Conservation (phyloP, 1,140 invertebrate species). For the Adoxophyes honmai region DNA sequence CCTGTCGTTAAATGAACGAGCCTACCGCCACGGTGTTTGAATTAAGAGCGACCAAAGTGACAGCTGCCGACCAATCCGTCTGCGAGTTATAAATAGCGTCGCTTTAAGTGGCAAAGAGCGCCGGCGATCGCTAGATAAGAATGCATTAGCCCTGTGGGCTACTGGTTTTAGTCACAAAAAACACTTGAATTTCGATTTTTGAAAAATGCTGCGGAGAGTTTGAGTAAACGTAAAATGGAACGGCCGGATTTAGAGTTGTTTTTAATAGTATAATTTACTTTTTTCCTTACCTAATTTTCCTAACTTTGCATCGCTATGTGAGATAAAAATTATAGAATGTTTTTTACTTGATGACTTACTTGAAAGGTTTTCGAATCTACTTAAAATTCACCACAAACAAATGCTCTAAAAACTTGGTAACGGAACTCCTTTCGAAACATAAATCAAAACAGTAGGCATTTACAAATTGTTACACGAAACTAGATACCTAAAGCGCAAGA, state of each 20-base stretch:
- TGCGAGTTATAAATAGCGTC: conserved; percentile 59
- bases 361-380: too few relatives aligned
- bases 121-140: conserved; percentile 58
- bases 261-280: too few relatives aligned
- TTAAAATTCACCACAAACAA: too few relatives aligned
- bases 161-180: conserved; percentile 62
- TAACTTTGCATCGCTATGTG: too few relatives aligned
- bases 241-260: too few relatives aligned
- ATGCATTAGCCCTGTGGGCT: conserved; percentile 62
- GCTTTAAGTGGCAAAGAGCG: conserved; percentile 68
- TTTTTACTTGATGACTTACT: too few relatives aligned
- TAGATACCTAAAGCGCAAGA: conserved; percentile 1
- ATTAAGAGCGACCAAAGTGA: conserved; percentile 21
- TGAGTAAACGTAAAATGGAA: too few relatives aligned
- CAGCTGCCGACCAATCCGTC: conserved; percentile 59
- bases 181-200: not conserved
- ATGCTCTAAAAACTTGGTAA: not conserved
- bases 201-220: too few relatives aligned
- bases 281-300: too few relatives aligned
- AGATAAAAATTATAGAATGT: too few relatives aligned
- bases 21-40: not conserved
- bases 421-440: not conserved
- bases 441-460: not conserved
- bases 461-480: not conserved
- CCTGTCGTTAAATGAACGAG: too few relatives aligned